Conservation (phyloP, 1,140 invertebrate genomes). For the Aricia agestis region DNA sequence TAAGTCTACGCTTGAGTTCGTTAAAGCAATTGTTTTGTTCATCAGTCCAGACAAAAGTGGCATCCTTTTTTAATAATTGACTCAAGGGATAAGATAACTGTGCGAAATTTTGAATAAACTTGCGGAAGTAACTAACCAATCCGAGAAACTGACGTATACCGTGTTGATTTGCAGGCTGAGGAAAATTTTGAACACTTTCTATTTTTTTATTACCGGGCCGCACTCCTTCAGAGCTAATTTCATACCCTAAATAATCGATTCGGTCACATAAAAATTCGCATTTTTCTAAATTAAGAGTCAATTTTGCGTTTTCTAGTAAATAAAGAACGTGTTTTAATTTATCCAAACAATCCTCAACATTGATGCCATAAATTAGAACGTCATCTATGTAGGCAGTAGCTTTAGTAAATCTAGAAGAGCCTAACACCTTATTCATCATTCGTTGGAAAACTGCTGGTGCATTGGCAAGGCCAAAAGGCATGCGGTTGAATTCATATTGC, state of each 20-base stretch:
- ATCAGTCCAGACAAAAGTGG: slow-evolving; percentile 2
- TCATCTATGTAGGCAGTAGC: slow-evolving; percentile 6
- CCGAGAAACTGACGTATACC: slow-evolving; percentile 26
- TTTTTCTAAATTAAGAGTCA: slow-evolving; percentile 6
- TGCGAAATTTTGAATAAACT: slow-evolving; percentile 38
- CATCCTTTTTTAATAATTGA: slow-evolving; percentile 32
- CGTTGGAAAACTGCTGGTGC: slow-evolving; percentile 26
- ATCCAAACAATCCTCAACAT: neutral
- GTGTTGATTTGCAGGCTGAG: slow-evolving; percentile 31
- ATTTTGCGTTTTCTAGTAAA: slow-evolving; percentile 7
- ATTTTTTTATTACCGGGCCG: slow-evolving; percentile 8
- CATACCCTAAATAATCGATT: slow-evolving; percentile 16
- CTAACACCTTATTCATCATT: slow-evolving; percentile 24
- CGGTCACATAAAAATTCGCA: slow-evolving; percentile 1
- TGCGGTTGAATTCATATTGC: slow-evolving; percentile 29
- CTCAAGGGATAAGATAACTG: slow-evolving; percentile 39
- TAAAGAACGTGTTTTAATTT: slow-evolving; percentile 5
- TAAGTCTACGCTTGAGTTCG: neutral
- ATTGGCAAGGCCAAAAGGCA: slow-evolving; percentile 29
- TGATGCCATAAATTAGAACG: slow-evolving; percentile 16
- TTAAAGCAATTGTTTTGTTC: slow-evolving; percentile 17
- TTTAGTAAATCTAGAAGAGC: neutral
- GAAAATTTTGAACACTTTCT: slow-evolving; percentile 24
- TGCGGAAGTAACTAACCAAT: slow-evolving; percentile 36
- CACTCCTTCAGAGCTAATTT: slow-evolving; percentile 11